phyloP scores from a whole-genome alignment of 2,797 vertebrate genomes.

The Garrulus glandarius region DNA sequence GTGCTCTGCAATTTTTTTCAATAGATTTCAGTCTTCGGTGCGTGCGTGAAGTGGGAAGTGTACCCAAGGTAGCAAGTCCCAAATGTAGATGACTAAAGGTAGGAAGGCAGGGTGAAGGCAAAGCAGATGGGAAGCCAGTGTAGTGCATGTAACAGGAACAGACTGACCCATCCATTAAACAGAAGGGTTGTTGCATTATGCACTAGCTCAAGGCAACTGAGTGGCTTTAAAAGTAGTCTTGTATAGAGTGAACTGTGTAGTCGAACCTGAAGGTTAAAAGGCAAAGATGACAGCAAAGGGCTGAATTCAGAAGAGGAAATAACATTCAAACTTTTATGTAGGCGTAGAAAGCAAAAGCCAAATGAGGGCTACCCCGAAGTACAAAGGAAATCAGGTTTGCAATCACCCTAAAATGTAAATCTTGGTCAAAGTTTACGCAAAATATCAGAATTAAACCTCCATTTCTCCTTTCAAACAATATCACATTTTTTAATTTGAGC shows the following conservation, averaged over 20 bases:
- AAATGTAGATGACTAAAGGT: neutral
- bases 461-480: neutral
- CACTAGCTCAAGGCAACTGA: conserved; percentile 15
- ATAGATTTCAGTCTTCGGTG: neutral
- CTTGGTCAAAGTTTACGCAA: neutral
- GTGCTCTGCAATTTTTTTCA: neutral
- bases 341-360: neutral
- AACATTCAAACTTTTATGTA: neutral
- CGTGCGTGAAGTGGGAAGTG: neutral
- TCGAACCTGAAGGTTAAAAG: conserved; percentile 17
- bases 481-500: neutral
- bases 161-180: conserved; percentile 54
- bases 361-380: neutral
- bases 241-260: neutral
- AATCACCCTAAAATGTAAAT: neutral
- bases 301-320: neutral
- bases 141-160: conserved; percentile 54
- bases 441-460: neutral
- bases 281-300: neutral
- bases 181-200: conserved; percentile 52
- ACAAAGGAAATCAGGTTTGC: neutral
- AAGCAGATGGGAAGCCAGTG: conserved; percentile 17
- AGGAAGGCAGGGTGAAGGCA: neutral
- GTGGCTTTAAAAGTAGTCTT: conserved; percentile 1
- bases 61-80: neutral